Conservation (phyloP, 2,888 invertebrate genomes). For the Chaitophorus viminalis region DNA sequence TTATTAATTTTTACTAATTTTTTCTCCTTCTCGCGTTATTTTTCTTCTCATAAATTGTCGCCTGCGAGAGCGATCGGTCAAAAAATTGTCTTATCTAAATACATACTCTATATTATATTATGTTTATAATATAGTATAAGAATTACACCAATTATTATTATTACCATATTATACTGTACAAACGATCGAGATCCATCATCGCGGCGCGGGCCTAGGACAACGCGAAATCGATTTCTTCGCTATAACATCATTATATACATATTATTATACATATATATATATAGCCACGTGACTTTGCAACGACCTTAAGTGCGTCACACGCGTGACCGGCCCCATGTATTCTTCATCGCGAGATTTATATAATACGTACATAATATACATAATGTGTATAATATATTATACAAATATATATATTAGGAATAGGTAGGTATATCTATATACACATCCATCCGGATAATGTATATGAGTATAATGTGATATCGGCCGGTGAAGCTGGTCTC, state of each 20-base stretch:
- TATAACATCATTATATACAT: too few species aligned
- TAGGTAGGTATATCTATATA: background rate
- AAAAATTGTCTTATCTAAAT: slow-evolving; percentile 1
- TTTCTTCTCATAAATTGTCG: background rate
- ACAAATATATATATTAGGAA: too few species aligned
- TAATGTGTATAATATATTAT: background rate
- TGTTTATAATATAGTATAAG: background rate
- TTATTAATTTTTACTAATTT: background rate
- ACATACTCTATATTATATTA: background rate
- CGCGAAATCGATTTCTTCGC: background rate
- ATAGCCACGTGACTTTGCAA: slow-evolving; percentile 38
- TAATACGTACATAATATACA: background rate
- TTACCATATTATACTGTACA: too few species aligned
- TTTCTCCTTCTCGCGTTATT: background rate
- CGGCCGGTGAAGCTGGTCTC: background rate
- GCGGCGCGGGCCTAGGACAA: background rate
- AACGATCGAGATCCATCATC: background rate
- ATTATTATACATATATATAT: too few species aligned
- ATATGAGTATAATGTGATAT: background rate
- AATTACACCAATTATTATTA: background rate
- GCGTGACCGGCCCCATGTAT: background rate
- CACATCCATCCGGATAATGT: background rate
- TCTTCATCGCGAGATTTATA: background rate
- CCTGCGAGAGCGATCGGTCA: background rate
- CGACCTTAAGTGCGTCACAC: slow-evolving; percentile 52